phyloP scores from a whole-genome alignment of 1,140 invertebrate genomes.

The Nasonia giraulti region DNA sequence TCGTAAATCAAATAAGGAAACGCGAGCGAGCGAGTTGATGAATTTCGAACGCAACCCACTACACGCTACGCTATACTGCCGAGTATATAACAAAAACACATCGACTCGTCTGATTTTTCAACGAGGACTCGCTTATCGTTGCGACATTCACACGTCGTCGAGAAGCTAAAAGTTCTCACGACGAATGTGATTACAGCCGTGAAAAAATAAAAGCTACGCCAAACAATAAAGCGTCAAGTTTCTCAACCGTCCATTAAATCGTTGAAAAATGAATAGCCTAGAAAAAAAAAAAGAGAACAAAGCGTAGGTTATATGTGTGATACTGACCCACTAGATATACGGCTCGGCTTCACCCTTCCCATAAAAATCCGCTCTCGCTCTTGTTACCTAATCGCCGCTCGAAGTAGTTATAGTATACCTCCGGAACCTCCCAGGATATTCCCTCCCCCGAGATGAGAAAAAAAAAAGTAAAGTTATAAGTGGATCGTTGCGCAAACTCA shows the following conservation, averaged over 20 bases:
- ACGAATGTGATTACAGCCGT: background rate
- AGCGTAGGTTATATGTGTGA: background rate
- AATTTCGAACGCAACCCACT: background rate
- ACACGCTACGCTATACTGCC: too few species aligned
- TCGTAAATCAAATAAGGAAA: slow-evolving; percentile 21
- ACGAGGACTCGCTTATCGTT: background rate
- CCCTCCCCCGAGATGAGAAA: background rate
- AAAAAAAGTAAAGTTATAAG: background rate
- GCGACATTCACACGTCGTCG: background rate
- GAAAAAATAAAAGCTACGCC: too few species aligned
- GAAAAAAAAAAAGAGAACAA: background rate
- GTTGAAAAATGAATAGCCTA: background rate
- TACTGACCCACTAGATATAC: background rate
- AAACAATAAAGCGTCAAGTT: background rate
- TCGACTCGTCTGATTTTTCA: background rate
- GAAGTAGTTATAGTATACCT: background rate
- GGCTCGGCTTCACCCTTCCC: background rate
- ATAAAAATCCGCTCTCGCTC: background rate
- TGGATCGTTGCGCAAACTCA: background rate
- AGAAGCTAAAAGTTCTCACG: background rate
- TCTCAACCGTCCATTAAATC: background rate
- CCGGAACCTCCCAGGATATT: background rate
- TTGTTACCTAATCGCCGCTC: background rate
- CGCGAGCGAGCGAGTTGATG: background rate
- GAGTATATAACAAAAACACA: too few species aligned